Percentiles rank a stretch among this genome's conserved stretches.
These are phyloP conservation scores for Cheilosia variabilis DNA, from an alignment of 2,888 invertebrate genomes.

Conservation along the genomic window DNA sequence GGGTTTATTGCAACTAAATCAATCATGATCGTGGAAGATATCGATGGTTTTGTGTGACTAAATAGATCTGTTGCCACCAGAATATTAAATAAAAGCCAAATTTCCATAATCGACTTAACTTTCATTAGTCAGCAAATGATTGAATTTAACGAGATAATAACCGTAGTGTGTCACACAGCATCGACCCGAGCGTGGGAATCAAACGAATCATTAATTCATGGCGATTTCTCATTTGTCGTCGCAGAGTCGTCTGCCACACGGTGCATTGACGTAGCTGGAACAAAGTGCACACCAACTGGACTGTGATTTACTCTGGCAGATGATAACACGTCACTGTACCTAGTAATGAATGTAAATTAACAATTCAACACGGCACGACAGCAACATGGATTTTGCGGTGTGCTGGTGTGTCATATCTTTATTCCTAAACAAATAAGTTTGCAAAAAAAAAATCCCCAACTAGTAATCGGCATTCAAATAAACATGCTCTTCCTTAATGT, in stretches of 20 bases:
- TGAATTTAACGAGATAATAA: slow-evolving; percentile 1
- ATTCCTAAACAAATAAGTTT: background rate
- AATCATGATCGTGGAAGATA: background rate
- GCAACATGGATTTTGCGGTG: slow-evolving; percentile 3
- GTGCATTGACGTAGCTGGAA: slow-evolving; percentile 34
- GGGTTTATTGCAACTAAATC: background rate
- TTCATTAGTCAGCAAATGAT: slow-evolving; percentile 13
- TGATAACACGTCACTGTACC: slow-evolving; percentile 47
- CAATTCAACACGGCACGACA: slow-evolving; percentile 24
- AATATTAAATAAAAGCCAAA: slow-evolving; percentile 18
- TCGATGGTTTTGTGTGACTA: background rate
- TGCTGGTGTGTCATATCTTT: slow-evolving; percentile 18
- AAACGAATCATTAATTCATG: slow-evolving; percentile 20
- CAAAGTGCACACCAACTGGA: slow-evolving; percentile 53
- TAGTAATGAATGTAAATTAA: slow-evolving; percentile 60
- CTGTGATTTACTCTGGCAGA: slow-evolving; percentile 37
- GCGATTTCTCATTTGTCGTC: background rate
- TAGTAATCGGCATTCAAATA: background rate
- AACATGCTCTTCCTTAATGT: background rate
- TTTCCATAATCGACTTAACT: slow-evolving; percentile 12
- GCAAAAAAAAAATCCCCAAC: background rate
- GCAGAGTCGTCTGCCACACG: slow-evolving; percentile 8
- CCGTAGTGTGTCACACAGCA: background rate
- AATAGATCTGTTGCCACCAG: slow-evolving; percentile 11
- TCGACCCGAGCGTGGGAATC: slow-evolving; percentile 25